phyloP scores from a whole-genome alignment of 2,888 invertebrate species.

The Alloscopus bannaensis region DNA sequence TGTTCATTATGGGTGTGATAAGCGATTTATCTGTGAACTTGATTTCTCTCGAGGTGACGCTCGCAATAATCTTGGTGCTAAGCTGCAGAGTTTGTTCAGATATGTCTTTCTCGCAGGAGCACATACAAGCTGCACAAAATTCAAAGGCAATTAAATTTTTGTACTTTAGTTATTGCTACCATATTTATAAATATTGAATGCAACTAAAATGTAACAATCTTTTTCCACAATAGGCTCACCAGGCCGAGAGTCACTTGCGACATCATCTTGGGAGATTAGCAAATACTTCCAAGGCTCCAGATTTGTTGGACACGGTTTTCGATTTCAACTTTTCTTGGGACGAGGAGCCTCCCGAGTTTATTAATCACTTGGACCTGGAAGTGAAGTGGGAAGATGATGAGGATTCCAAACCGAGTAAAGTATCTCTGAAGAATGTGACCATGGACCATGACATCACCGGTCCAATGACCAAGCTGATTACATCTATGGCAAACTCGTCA shows the following conservation, averaged over 20 bases:
- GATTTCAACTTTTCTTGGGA: slow-evolving; percentile 48
- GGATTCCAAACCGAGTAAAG: slow-evolving; percentile 10
- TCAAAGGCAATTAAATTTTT: too few relatives aligned
- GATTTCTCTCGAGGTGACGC: background rate
- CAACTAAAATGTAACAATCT: too few relatives aligned
- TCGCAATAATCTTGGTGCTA: too few relatives aligned
- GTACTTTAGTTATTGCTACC: too few relatives aligned
- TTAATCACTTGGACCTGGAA: slow-evolving; percentile 41
- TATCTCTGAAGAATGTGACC: slow-evolving; percentile 41
- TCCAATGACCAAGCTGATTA: slow-evolving; percentile 40
- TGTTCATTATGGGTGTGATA: slow-evolving; percentile 13
- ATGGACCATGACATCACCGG: slow-evolving; percentile 37
- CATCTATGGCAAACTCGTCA: slow-evolving; percentile 23
- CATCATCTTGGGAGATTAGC: too few relatives aligned
- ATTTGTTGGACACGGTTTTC: slow-evolving; percentile 33
- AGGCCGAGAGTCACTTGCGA: too few relatives aligned
- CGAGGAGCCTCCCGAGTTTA: slow-evolving; percentile 42
- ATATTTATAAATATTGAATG: too few relatives aligned
- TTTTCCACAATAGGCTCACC: too few relatives aligned
- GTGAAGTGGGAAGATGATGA: slow-evolving; percentile 48
- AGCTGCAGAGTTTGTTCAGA: too few relatives aligned
- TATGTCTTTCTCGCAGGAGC: too few relatives aligned
- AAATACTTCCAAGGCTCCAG: slow-evolving; percentile 9
- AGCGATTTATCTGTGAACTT: background rate
- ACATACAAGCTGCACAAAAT: too few relatives aligned